Base-by-base conservation (phyloP, 1,140 invertebrate species). In the Trichoplusia ni region DNA sequence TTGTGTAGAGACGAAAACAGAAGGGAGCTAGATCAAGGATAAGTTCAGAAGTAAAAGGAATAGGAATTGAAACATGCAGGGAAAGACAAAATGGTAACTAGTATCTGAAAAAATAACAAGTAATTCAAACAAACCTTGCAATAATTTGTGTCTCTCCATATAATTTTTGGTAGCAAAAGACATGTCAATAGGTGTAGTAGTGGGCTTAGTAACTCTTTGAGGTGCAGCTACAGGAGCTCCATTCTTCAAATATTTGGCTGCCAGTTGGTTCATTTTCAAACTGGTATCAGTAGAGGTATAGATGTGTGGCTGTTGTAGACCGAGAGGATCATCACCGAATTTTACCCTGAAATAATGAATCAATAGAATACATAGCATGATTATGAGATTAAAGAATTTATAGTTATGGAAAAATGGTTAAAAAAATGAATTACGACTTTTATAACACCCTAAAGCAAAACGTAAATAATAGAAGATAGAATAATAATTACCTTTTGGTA, bases 111-210 rank as follows among this genome's bases (percentile, higher is more conserved):
- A 29, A 5, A 18, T 21, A 44, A 18, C 31, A 38, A 42, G 7
- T 21, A 27, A 27, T 3, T 27, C 7, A 33, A 21, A 51, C 19
- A 64, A 75, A 91, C 91, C 91, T 75, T 91, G 89, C 54, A 93
- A 70, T 21, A 94, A 75, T 69, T 93, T 92, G 75, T 94, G 94
- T 73, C 92, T 92, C 74, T 94, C 92, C 89, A 94, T 92, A 73
- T 94, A 94, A 73, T 93, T 92, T 78, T 93, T 91, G 13, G 93
- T 94, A 27, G 93, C 93, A 68, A 94, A 91, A 5, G 93, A 94
- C 88, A 94, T 92, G 35, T 94, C 93, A 27, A 69, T 76, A n/a
- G 67, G 64, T 8, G 42, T 33, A 40, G 54, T 71, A 70, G 16
- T 70, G 9, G 84, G 62, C 61, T 84, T 86, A 9, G 69, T 38